Evolutionary conservation across 1,140 invertebrate genomes (phyloP).

Genomic region (Phortica variegata): DNA sequence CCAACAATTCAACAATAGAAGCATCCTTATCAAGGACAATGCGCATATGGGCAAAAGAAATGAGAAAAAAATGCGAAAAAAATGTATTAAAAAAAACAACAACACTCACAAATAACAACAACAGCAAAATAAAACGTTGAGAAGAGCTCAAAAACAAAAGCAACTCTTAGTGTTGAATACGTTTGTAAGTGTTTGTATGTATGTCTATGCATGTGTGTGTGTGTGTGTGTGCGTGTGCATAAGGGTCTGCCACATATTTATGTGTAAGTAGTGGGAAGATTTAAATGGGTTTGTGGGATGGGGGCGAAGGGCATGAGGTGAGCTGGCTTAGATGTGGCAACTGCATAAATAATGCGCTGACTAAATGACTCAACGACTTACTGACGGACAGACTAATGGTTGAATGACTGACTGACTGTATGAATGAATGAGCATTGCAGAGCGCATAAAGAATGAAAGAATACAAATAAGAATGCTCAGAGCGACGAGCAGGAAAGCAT

Average conservation of each 20-base stretch:
- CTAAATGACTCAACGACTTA: not conserved
- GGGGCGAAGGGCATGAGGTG: conserved; percentile 15
- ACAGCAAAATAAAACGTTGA: conserved; percentile 15
- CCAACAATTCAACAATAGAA: conserved; percentile 50
- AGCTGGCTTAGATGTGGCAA: conserved; percentile 22
- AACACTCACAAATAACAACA: conserved; percentile 14
- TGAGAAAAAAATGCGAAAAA: too few species aligned
- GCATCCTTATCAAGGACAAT: conserved; percentile 48
- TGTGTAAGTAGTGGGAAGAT: not conserved
- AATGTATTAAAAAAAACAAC: too few species aligned
- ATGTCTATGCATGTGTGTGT: not conserved
- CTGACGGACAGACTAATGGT: not conserved
- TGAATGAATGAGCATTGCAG: too few species aligned
- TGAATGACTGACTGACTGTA: not conserved
- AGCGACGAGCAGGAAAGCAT: too few species aligned
- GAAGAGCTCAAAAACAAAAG: conserved; percentile 23
- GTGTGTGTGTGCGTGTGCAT: conserved; percentile 10
- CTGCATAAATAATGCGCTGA: conserved; percentile 4
- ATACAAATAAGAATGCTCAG: too few species aligned
- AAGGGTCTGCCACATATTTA: too few species aligned
- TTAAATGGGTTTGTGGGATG: conserved; percentile 2
- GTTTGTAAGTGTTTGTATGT: not conserved
- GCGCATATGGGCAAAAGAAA: too few species aligned
- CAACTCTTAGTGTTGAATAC: conserved; percentile 3
- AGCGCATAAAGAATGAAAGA: too few species aligned